Evolutionary conservation across 2,113 vertebrate species (phyloP), one percentile per base, ranked within the genome.

Genomic region (Genyomyrus donnyi): DNA sequence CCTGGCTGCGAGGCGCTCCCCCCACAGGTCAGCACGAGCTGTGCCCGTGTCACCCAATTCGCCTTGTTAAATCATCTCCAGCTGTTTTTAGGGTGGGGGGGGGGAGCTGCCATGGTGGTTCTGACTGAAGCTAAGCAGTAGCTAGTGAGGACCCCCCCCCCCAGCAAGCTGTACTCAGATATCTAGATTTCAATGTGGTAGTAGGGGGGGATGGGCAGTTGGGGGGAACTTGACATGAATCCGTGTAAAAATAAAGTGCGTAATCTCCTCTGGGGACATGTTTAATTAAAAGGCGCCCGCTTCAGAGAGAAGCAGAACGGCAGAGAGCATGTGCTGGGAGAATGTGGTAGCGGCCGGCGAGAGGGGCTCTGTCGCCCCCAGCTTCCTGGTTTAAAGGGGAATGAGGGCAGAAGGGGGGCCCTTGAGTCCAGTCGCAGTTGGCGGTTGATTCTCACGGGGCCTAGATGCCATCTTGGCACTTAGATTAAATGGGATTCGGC

Each of bases 201-300:
- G 50, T 49, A 2, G n/a, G 21, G 17, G 21, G 31, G n/a, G 35
- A 56, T 39, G 56, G 77, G 77, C 11, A 5, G 31, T 19, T 24
- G 85, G 13, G 19, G 42, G 27, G 39, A 24, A 84, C 53, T 90
- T 87, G 58, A 90, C 85, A 90, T 87, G 85, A 85, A 90, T 70
- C 80, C 15, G 45, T 31, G 80, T 86, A 90, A 90, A 90, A 90
- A 90, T 90, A 86, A 66, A 90, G 52, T 2, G 45, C 10, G 48
- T 77, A 87, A 86, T 86, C 83, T 90, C 89, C 24, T 27, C 84
- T 24, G 52, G 53, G 89, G 85, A 39, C 83, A 62, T 66, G 84
- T 66, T 90, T 90, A 86, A 86, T 86, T 49, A 90, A 62, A 87
- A 46, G 52, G 21, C 31, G 45, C 10, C 19, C 4, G 21, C 17